Conservation (phyloP, 2,888 invertebrate species). For the Calliphora vomitoria region DNA sequence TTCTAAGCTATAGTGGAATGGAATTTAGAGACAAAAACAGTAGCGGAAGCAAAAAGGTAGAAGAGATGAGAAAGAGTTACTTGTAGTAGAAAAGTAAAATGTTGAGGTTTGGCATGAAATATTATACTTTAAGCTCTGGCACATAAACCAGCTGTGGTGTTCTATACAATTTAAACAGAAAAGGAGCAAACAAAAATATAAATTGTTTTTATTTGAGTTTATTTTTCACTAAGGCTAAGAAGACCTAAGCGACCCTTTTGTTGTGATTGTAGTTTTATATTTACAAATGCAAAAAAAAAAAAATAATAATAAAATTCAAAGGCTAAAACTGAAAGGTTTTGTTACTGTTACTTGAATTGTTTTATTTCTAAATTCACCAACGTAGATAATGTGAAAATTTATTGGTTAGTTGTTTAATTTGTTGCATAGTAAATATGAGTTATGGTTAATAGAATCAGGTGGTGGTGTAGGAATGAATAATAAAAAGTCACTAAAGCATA, state of each 20-base stretch:
- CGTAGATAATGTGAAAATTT: slow-evolving; percentile 5
- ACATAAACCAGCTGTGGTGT: slow-evolving; percentile 68
- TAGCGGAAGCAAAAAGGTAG: neutral
- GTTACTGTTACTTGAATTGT: slow-evolving; percentile 22
- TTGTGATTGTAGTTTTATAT: slow-evolving; percentile 50
- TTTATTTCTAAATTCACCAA: slow-evolving; percentile 11
- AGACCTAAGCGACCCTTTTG: slow-evolving; percentile 40
- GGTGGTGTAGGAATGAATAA: neutral
- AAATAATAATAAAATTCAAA: neutral
- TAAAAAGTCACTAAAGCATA: neutral
- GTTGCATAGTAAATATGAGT: slow-evolving; percentile 16
- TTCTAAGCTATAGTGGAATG: slow-evolving; percentile 5
- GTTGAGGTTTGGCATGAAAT: slow-evolving; percentile 74
- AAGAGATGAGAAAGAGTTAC: too few relatives aligned
- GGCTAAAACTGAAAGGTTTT: neutral
- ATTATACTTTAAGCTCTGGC: slow-evolving; percentile 67
- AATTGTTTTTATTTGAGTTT: slow-evolving; percentile 66
- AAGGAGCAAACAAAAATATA: slow-evolving; percentile 23
- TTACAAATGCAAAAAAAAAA: slow-evolving; percentile 9
- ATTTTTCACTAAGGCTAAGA: slow-evolving; percentile 55
- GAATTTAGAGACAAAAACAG: slow-evolving; percentile 11
- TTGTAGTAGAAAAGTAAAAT: slow-evolving; percentile 57
- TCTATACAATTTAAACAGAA: slow-evolving; percentile 55
- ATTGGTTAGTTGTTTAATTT: slow-evolving; percentile 45
- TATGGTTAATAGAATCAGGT: neutral